phyloP scores from a whole-genome alignment of 1,140 invertebrate species.

The Vanessa tameamea region DNA sequence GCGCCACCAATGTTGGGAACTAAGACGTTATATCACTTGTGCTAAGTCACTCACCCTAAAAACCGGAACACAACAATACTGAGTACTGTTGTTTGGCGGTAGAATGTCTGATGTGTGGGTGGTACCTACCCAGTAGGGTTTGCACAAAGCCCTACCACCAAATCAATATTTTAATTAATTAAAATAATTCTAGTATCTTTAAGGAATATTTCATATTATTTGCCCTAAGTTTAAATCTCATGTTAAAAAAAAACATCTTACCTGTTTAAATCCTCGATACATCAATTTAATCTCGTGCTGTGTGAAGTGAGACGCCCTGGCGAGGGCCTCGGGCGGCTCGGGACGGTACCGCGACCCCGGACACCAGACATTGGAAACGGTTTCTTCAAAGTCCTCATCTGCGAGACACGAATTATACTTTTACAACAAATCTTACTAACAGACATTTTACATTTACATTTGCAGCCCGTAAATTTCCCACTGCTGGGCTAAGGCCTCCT shows the following conservation, averaged over 20 bases:
- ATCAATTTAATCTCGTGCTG: constrained; percentile 95
- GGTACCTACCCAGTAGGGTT: too few species aligned
- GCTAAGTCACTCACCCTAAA: too few species aligned
- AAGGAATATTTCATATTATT: too few species aligned
- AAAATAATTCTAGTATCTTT: too few species aligned
- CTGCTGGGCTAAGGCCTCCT: too few species aligned
- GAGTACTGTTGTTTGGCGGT: not conserved
- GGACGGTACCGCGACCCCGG: constrained; percentile 87
- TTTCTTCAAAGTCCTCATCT: constrained; percentile 88
- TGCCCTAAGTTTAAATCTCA: too few species aligned
- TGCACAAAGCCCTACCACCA: not conserved
- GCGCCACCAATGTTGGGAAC: too few species aligned
- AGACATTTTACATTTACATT: too few species aligned
- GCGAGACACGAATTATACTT: constrained; percentile 34
- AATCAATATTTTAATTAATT: not conserved
- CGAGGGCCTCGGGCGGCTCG: constrained; percentile 90
- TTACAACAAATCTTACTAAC: too few species aligned
- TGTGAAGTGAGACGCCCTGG: constrained; percentile 91
- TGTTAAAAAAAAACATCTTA: constrained; percentile 47
- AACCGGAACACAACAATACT: too few species aligned
- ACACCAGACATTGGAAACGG: constrained; percentile 84
- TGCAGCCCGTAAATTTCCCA: too few species aligned
- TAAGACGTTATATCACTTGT: too few species aligned
- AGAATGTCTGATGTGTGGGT: not conserved
- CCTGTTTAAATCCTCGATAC: constrained; percentile 96